Base-by-base conservation (phyloP, 2,113 vertebrate species). In the Mormyrus iriodes region DNA sequence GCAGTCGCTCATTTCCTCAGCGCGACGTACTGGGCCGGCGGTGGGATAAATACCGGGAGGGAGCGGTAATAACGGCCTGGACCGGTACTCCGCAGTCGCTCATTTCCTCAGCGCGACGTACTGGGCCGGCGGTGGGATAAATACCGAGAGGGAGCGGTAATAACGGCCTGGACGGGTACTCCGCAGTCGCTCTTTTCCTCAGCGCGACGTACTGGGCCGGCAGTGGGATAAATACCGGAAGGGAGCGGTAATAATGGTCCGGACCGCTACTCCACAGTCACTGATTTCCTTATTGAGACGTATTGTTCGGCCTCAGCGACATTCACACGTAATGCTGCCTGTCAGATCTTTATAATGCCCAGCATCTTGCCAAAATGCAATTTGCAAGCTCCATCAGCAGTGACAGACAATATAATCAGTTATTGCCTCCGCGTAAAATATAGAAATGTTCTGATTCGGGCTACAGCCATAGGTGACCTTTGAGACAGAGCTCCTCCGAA, bases 391-490 rank as follows among this genome's bases (percentile, higher is more conserved):
- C 90, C 58, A 89, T 48, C 79, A n/a, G 79, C 88, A 91, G 91
- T 85, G 73, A 91, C 35, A 53, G 49, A 53, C 92, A 91, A 91
- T 93, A 91, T 87, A 90, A 91, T 90, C 58, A 90, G 90, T 91
- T 90, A 91, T 85, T 53, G 65, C 51, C 85, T 39, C 73, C 12
- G 83, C 42, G 73, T 88, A 2, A 91, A 90, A 61, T 86, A 88
- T 87, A 76, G 86, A 85, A n/a, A 89, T 85, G 90, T 90, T 69
- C 85, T 52, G 92, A 92, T 91, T 93, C 92, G 93, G 92, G 94
- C 94, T 95, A 92, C 90, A 93, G 92, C 91, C 90, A 92, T 92
- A 92, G 92, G 92, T 95, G 94, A 95, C 95, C 95, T 96, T 96
- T 95, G 94, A 92, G 93, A 93, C 92, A 91, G 91, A 94, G 92